These are phyloP conservation scores for Solenopsis invicta DNA, from an alignment of 1,140 invertebrate species.

Conservation along the genomic window DNA sequence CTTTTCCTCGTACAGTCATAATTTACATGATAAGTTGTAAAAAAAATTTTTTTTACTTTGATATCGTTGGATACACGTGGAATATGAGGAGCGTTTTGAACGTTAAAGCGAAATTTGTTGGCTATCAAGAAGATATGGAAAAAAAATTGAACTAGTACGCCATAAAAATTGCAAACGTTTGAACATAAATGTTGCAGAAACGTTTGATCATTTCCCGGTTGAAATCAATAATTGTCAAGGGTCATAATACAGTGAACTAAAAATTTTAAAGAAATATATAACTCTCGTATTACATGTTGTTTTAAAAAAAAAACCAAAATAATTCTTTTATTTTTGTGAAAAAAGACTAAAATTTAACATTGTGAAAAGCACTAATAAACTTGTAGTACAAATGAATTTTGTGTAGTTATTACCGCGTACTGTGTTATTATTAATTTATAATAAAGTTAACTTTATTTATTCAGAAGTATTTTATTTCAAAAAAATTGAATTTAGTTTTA, in stretches of 20 bases:
- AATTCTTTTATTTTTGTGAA: neutral
- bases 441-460: neutral
- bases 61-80: constrained; percentile 22
- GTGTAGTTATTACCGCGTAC: too few species aligned
- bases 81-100: constrained; percentile 26
- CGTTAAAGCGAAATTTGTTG: constrained; percentile 47
- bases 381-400: neutral
- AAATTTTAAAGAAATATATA: neutral
- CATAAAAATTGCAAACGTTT: neutral
- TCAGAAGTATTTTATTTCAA: neutral
- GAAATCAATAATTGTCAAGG: neutral
- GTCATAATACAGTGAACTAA: neutral
- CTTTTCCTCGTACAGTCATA: constrained; percentile 4
- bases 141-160: neutral
- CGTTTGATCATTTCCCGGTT: neutral
- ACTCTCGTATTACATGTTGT: neutral
- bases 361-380: neutral
- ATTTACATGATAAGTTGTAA: constrained; percentile 54
- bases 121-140: neutral
- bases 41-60: constrained; percentile 49
- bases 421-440: neutral
- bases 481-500: neutral
- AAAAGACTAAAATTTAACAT: neutral
- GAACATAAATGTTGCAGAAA: neutral
- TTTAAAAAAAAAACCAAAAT: too few species aligned